phyloP scores from a whole-genome alignment of 2,888 invertebrate species.

The Watsonalla binaria region DNA sequence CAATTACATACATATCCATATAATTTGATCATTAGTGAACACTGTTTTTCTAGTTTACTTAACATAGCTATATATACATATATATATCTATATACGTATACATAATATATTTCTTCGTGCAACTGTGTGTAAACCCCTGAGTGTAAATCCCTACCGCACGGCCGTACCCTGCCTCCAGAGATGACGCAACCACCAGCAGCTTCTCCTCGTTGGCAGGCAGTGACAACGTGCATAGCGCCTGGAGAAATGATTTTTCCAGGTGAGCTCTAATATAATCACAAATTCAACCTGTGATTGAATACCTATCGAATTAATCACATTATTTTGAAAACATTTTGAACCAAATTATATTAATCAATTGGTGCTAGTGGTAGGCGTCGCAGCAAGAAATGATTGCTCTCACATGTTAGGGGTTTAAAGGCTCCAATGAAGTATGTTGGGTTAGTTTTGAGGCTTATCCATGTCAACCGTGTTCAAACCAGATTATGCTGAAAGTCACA shows the following conservation, averaged over 20 bases:
- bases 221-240: conserved; percentile 60
- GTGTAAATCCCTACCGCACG: conserved; percentile 59
- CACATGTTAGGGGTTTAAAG: no score
- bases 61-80: conserved; percentile 15
- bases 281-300: conserved; percentile 1
- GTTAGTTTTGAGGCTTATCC: no score
- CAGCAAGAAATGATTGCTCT: no score
- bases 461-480: no score
- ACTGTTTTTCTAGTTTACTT: conserved; percentile 7
- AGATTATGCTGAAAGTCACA: no score
- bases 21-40: conserved; percentile 6
- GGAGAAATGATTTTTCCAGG: conserved; percentile 69
- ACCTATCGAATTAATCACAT: neutral
- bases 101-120: conserved; percentile 24
- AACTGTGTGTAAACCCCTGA: conserved; percentile 59
- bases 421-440: no score
- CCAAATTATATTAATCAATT: no score
- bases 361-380: no score
- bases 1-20: no score
- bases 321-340: conserved; percentile 5
- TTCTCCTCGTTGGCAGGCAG: conserved; percentile 61
- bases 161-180: conserved; percentile 62
- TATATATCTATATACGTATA: conserved; percentile 11
- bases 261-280: conserved; percentile 34
- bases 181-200: conserved; percentile 68